Percentiles rank a stretch among this genome's conserved stretches.
phyloP scores from a whole-genome alignment of 2,888 invertebrate genomes.

The Mythimna pallens region DNA sequence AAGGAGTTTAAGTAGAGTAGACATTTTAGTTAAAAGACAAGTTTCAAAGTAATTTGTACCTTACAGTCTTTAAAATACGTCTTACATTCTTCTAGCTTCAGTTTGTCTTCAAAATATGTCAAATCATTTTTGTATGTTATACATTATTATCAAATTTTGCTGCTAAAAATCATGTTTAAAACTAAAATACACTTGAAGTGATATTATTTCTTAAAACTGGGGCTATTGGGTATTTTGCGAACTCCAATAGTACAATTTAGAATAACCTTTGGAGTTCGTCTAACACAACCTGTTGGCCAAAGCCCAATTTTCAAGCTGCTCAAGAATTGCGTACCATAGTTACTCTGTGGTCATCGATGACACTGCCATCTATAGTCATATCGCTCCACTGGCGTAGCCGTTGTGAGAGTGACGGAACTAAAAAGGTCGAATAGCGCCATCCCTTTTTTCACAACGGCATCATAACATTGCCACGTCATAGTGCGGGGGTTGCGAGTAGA shows the following conservation, averaged over 20 bases:
- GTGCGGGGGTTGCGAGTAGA: constrained; percentile 9
- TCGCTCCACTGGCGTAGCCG: background rate
- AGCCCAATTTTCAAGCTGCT: background rate
- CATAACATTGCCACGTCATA: background rate
- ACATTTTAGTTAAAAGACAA: constrained; percentile 47
- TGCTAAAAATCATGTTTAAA: constrained; percentile 29
- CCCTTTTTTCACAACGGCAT: background rate
- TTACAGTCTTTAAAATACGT: constrained; percentile 21
- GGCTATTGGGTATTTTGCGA: constrained; percentile 6
- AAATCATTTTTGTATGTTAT: constrained; percentile 1
- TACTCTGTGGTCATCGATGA: constrained; percentile 14
- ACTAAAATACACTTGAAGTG: constrained; percentile 14
- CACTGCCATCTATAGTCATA: constrained; percentile 47
- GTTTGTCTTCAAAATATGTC: background rate
- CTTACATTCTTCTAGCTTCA: constrained; percentile 17
- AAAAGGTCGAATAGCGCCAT: background rate
- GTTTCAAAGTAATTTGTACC: constrained; percentile 27
- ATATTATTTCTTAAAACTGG: constrained; percentile 2
- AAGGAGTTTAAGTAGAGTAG: constrained; percentile 29
- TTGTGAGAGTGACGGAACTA: background rate
- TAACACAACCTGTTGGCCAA: background rate
- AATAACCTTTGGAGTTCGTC: constrained; percentile 1
- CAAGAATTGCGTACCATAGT: background rate
- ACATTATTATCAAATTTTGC: constrained; percentile 27
- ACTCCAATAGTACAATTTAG: background rate